phyloP scores from a whole-genome alignment of 2,888 invertebrate genomes.

The Leucophenga maculata region DNA sequence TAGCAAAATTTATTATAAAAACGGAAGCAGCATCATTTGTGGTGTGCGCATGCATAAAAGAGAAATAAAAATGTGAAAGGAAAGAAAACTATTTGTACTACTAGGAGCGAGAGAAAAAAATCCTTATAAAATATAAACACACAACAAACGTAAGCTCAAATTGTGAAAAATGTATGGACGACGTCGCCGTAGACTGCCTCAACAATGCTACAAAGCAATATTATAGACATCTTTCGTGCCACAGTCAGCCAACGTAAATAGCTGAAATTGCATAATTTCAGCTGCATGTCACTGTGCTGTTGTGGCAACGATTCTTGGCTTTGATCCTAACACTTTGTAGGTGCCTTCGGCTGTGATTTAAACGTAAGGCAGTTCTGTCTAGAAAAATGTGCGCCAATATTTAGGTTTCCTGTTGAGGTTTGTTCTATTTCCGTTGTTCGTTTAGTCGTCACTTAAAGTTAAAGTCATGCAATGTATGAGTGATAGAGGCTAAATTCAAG shows the following conservation, averaged over 20 bases:
- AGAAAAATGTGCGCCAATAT: no score
- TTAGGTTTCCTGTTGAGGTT: not conserved
- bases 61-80: not conserved
- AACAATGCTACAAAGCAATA: constrained; percentile 41
- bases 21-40: constrained; percentile 34
- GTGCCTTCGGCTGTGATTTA: no score
- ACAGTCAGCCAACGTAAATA: constrained; percentile 53
- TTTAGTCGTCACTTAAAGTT: constrained; percentile 37
- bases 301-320: constrained; percentile 46
- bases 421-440: constrained; percentile 40
- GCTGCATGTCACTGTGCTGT: constrained; percentile 62
- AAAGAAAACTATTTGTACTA: constrained; percentile 21
- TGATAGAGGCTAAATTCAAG: no score
- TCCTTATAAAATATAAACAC: no score
- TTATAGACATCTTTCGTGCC: not conserved
- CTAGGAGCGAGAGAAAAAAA: constrained; percentile 25
- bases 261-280: constrained; percentile 68
- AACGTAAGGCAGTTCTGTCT: no score
- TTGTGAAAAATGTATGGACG: not conserved
- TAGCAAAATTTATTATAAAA: constrained; percentile 60
- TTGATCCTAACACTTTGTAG: not conserved
- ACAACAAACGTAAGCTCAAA: constrained; percentile 44
- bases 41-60: constrained; percentile 8
- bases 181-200: constrained; percentile 9
- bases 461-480: not conserved